Evolutionary conservation across 2,113 vertebrate genomes (phyloP), one percentile per base, ranked within the genome.

Genomic region (Saimiri boliviensis): DNA sequence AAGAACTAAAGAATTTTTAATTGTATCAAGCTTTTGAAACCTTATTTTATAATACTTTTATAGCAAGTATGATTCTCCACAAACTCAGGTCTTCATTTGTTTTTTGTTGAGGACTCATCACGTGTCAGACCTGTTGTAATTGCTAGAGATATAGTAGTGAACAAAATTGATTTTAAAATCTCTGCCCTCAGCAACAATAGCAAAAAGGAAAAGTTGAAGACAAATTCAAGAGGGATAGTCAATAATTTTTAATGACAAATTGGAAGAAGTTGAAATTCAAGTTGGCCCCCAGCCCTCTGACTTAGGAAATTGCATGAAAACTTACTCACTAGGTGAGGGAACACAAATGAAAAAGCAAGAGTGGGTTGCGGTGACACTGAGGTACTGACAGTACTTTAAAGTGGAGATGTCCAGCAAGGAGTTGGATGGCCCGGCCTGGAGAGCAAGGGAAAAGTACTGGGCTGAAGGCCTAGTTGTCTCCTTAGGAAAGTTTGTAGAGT

Each of bases 1-100:
- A 97, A 96, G 97, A 92, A 85, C 71, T 93, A 87, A 94, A 40
- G 45, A 63, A 89, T 89, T 95, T 81, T 27, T 76, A 86, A 7
- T 89, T 49, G 7, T 52, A 17, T 45, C 85, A 1, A 94, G 21
- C 35, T 93, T 97, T 94, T 94, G 16, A 87, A 96, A 92, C 12
- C 27, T 42, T 42, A 8, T 86, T 37, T 86, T 95, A 30, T 95
- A 86, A 58, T 81, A 92, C 45, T 86, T 96, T n/a, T 45, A 47
- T 79, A 87, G 66, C 42, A 79, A 21, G 7, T 81, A 37, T 58
- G 49, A 81, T 80, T 94, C 27, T 40, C 49, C 47, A 84, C 47
- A 94, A 80, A 70, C 68, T 84, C 54, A 88, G 10, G 16, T 76
- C 7, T 84, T 79, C 47, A 56, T 86, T 89, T 73, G 49, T 49